Evolutionary conservation across 92 coral and sea anemone species (phyloP).

Genomic region (Siderastrea radians): DNA sequence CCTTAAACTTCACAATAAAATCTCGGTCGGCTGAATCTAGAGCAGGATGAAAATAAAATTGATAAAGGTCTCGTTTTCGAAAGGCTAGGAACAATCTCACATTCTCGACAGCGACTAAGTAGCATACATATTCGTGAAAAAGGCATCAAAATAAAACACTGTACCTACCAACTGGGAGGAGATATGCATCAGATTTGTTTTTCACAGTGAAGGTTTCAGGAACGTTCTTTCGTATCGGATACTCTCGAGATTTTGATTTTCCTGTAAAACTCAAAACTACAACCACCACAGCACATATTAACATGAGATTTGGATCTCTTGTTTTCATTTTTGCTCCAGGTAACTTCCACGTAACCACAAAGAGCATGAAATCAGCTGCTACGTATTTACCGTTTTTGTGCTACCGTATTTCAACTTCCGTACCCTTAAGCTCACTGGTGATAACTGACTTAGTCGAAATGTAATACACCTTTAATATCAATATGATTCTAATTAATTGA

Average conservation of each 20-base stretch:
- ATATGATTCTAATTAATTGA: neutral
- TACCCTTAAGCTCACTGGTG: no score
- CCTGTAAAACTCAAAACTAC: neutral
- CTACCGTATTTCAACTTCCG: neutral
- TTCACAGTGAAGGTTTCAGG: neutral
- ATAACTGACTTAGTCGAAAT: no score
- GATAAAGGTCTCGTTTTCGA: no score
- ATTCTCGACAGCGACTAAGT: neutral
- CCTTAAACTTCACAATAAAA: conserved; percentile 29
- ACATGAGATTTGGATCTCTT: neutral
- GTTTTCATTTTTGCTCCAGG: neutral
- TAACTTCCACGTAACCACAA: neutral
- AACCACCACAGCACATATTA: neutral
- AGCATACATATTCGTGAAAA: no score
- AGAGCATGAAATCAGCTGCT: neutral
- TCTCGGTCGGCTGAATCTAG: conserved; percentile 6
- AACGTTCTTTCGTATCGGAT: neutral
- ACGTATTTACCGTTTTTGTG: neutral
- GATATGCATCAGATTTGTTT: neutral
- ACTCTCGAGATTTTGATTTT: neutral
- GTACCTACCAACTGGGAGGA: conserved; percentile 24
- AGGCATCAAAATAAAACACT: no score
- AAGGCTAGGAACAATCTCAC: neutral
- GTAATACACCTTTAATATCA: neutral
- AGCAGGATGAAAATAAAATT: neutral